These are phyloP conservation scores for Astreopora myriophthalma DNA, from an alignment of 64 coral and sea anemone genomes.

Conservation along the genomic window DNA sequence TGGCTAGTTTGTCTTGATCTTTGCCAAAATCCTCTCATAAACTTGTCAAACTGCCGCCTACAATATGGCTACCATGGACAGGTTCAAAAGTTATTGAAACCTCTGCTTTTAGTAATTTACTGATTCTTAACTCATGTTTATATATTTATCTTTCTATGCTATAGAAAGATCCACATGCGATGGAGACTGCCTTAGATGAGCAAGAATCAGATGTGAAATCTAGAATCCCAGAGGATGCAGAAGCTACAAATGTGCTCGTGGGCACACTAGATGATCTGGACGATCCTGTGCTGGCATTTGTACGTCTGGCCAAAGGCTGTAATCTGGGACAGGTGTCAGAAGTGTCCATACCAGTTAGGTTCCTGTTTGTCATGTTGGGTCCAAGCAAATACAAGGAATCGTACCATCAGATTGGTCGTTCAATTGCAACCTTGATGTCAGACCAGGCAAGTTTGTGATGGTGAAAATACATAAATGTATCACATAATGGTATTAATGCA, in stretches of 20 bases:
- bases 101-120: too few relatives aligned
- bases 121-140: not conserved
- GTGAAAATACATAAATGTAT: not conserved
- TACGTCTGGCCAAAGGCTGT: constrained; percentile 76
- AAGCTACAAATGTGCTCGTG: constrained; percentile 87
- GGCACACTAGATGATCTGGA: constrained; percentile 83
- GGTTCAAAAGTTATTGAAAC: too few relatives aligned
- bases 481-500: too few relatives aligned
- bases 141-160: not conserved
- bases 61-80: too few relatives aligned
- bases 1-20: too few relatives aligned
- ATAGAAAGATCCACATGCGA: not conserved
- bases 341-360: constrained; percentile 79
- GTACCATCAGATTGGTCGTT: constrained; percentile 85
- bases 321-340: constrained; percentile 69
- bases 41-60: too few relatives aligned
- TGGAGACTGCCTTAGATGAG: constrained; percentile 47
- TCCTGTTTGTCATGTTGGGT: constrained; percentile 80
- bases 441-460: constrained; percentile 56
- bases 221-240: constrained; percentile 77
- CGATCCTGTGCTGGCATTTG: constrained; percentile 79
- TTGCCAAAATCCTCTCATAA: too few relatives aligned
- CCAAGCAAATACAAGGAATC: constrained; percentile 68
- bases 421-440: constrained; percentile 87
- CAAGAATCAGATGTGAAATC: constrained; percentile 73